Conservation (phyloP, 2,113 vertebrate genomes). For the Chaetura pelagica region DNA sequence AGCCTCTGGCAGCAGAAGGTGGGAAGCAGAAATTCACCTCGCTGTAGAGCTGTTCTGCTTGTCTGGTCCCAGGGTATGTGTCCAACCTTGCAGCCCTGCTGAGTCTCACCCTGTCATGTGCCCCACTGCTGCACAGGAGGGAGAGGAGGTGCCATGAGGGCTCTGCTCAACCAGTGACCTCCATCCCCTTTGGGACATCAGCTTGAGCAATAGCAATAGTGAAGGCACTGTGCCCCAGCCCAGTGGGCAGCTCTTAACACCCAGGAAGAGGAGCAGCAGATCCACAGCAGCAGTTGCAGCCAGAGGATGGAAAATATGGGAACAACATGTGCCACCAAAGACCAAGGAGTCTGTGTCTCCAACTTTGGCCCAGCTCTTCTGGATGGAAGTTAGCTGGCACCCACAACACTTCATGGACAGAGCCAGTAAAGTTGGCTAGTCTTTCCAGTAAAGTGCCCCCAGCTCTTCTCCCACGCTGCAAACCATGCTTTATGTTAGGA, state of each 20-base stretch:
- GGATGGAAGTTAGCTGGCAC: background rate
- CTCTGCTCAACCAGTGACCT: background rate
- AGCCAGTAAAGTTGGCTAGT: background rate
- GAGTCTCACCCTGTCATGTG: fast-evolving
- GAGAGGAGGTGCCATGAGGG: background rate
- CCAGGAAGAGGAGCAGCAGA: background rate
- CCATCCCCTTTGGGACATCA: background rate
- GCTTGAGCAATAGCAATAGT: background rate
- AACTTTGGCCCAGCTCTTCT: background rate
- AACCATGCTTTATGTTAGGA: background rate
- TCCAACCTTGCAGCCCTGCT: background rate
- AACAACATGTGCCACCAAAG: background rate
- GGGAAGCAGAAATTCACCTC: background rate
- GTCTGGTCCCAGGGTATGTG: background rate
- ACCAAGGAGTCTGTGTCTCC: background rate
- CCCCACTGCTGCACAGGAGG: fast-evolving
- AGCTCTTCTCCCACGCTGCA: background rate
- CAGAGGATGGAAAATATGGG: background rate
- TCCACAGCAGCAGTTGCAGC: background rate
- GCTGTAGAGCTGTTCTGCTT: background rate
- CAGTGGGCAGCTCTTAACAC: background rate
- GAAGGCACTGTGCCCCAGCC: background rate
- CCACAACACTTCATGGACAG: background rate
- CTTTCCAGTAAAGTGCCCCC: background rate
- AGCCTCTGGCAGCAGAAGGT: background rate